Evolutionary conservation across 2,888 invertebrate species (phyloP), one percentile per base, ranked within the genome.

Genomic region (Autographa gamma): DNA sequence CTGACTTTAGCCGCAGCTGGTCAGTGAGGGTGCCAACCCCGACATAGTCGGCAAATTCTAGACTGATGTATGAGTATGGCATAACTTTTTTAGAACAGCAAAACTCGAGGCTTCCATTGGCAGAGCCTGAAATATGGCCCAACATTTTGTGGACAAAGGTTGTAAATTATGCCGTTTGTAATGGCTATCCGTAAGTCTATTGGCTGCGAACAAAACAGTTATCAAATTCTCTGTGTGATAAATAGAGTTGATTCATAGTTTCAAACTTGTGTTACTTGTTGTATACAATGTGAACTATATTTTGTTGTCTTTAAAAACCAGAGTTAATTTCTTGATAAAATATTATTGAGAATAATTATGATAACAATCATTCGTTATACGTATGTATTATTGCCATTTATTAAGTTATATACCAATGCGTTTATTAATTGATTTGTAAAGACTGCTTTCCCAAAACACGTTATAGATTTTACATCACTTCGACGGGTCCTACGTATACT

Each of bases 61-160:
- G 54, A 56, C 54, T 56, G 54, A 56, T 56, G 54, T 56, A 56
- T 56, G 54, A 56, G 54, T 25, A 56, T 56, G 54, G 54, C 54
- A 56, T 56, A 56, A 56, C 54, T 56, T 56, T 56, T 56, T 56
- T 56, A 56, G 54, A 56, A 19, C 54, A 56, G 54, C 54, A 11
- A 54, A 54, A 54, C 19, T 56, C 19, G 54, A 56, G 25, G 19
- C 54, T 54, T 2, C 25, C 54, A 56, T 56, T 56, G 54, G 54
- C 54, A 56, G 9, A 19, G 19, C 54, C 11, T 56, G 54, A 56
- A 56, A 25, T 56, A 56, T 56, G 25, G 25, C 19, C 54, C 19
- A 56, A 56, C 54, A 56, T 56, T 56, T 56, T 56, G 54, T 56
- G 54, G 54, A 25, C 54, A 56, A 56, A 56, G 54, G 54, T 56